These are phyloP conservation scores for Cosmia trapezina DNA, from an alignment of 2,888 invertebrate genomes.

Conservation along the genomic window DNA sequence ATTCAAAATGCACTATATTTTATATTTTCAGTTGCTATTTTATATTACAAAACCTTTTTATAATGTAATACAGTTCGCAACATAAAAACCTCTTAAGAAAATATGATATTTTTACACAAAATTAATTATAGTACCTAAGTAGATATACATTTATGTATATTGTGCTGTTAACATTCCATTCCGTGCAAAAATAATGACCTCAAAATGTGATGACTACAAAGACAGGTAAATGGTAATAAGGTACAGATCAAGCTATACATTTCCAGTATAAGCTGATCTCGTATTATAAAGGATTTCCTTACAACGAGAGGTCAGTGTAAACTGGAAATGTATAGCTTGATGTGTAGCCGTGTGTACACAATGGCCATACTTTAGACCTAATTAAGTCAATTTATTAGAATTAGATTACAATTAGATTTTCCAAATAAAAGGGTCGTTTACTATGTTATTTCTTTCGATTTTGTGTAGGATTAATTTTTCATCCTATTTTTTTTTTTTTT, in stretches of 20 bases:
- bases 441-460: background rate
- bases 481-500: background rate
- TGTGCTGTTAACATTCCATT: constrained; percentile 59
- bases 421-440: background rate
- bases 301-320: no score
- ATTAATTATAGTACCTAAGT: constrained; percentile 58
- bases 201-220: constrained; percentile 51
- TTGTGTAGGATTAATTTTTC: background rate
- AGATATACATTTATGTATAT: constrained; percentile 56
- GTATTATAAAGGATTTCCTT: no score
- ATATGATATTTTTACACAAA: constrained; percentile 74
- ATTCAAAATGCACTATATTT: constrained; percentile 84
- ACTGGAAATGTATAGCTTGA: no score
- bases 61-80: constrained; percentile 72
- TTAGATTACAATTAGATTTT: background rate
- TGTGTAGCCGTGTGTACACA: background rate
- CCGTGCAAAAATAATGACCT: constrained; percentile 56
- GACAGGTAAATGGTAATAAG: constrained; percentile 4
- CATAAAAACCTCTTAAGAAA: constrained; percentile 75
- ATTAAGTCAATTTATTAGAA: background rate
- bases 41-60: constrained; percentile 77
- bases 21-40: constrained; percentile 77
- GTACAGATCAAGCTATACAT: no score
- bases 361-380: background rate
- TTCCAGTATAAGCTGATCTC: no score